phyloP scores from a whole-genome alignment of 2,888 invertebrate genomes.

The Drosophila leonis region DNA sequence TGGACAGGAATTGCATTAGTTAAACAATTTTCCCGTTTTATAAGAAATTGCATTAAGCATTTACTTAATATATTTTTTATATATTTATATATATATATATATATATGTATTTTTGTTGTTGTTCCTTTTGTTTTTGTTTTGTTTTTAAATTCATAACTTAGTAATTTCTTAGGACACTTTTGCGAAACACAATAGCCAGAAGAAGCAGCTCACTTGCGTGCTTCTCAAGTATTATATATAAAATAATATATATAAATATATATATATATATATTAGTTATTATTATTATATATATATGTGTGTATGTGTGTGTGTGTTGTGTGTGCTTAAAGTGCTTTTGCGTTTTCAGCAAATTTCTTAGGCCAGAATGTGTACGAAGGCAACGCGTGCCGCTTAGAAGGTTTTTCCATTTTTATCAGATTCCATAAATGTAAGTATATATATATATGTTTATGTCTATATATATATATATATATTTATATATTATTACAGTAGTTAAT shows the following conservation, averaged over 20 bases:
- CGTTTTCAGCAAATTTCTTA: slow-evolving; percentile 3
- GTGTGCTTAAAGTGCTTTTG: slow-evolving; percentile 36
- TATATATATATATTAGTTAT: slow-evolving; percentile 8
- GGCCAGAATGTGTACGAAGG: slow-evolving; percentile 55
- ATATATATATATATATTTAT: slow-evolving; percentile 33
- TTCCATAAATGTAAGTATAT: slow-evolving; percentile 15
- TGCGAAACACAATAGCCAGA: slow-evolving; percentile 42
- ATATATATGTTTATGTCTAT: slow-evolving; percentile 29
- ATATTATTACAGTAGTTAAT: slow-evolving; percentile 61
- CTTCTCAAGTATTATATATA: slow-evolving; percentile 32
- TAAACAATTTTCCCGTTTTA: slow-evolving; percentile 12
- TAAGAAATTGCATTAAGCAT: slow-evolving; percentile 23
- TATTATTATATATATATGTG: slow-evolving; percentile 11
- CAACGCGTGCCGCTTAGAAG: slow-evolving; percentile 33
- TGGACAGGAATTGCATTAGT: slow-evolving; percentile 7
- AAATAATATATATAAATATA: slow-evolving; percentile 8
- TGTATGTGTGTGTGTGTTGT: slow-evolving; percentile 20
- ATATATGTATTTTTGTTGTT: neutral
- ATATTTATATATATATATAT: no score
- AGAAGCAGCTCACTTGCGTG: slow-evolving; percentile 25
- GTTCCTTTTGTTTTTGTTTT: neutral
- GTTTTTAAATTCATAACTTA: slow-evolving; percentile 57
- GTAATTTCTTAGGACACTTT: slow-evolving; percentile 62
- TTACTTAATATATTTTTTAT: slow-evolving; percentile 14
- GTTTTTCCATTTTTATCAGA: slow-evolving; percentile 16